Evolutionary conservation across 2,888 invertebrate species (phyloP).

Genomic region (Yponomeuta evonymella): DNA sequence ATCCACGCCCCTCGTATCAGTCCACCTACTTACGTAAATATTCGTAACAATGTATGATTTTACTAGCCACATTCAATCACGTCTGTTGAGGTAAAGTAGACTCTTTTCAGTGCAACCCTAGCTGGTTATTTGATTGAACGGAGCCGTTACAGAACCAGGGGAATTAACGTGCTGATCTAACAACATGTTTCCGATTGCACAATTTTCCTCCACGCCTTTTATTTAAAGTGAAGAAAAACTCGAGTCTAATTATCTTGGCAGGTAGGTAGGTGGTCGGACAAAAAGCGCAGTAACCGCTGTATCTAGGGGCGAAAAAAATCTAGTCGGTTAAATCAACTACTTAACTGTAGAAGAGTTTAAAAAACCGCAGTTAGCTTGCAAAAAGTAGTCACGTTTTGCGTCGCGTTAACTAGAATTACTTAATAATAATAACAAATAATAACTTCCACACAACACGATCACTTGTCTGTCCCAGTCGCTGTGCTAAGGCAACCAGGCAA

Average conservation of each 20-base stretch:
- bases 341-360: neutral
- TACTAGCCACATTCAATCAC: conserved; percentile 17
- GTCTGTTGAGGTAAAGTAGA: neutral
- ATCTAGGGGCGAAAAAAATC: neutral
- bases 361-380: too few species aligned
- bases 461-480: too few species aligned
- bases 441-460: too few species aligned
- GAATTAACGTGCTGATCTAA: conserved; percentile 14
- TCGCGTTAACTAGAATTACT: too few species aligned
- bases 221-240: neutral
- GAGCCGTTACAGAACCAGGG: neutral
- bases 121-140: neutral
- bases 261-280: neutral
- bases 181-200: conserved; percentile 15
- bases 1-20: too few species aligned
- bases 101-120: neutral
- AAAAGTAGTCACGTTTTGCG: too few species aligned
- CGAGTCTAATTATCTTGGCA: neutral
- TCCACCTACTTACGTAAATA: conserved; percentile 12
- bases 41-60: conserved; percentile 19
- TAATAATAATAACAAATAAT: too few species aligned
- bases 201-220: conserved; percentile 12
- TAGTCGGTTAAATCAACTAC: neutral
- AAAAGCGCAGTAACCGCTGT: neutral
- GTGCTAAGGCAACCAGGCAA: too few species aligned